These are phyloP conservation scores for Yponomeuta malinellus DNA, from an alignment of 2,888 invertebrate genomes.

Conservation along the genomic window DNA sequence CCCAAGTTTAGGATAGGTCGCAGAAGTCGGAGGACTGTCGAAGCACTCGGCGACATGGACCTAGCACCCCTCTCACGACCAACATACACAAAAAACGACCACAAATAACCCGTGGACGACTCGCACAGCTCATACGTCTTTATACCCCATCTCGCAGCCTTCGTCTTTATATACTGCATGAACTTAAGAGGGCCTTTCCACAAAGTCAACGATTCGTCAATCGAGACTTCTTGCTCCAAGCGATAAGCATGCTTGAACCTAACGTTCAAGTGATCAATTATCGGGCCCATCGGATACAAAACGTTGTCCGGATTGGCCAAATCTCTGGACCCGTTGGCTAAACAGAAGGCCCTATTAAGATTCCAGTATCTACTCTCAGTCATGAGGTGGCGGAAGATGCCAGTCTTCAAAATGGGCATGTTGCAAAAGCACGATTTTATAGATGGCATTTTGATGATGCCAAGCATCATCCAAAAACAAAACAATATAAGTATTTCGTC, in stretches of 20 bases:
- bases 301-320: slow-evolving; percentile 19
- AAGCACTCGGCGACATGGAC: too few relatives aligned
- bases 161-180: slow-evolving; percentile 13
- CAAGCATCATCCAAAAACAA: slow-evolving; percentile 16
- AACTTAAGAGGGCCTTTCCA: slow-evolving; percentile 9
- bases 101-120: slow-evolving; percentile 13
- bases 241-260: too few relatives aligned
- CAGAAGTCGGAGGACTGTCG: slow-evolving; percentile 6
- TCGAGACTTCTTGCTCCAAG: not conserved
- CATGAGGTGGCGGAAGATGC: slow-evolving; percentile 4
- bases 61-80: not conserved
- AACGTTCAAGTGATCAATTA: slow-evolving; percentile 8
- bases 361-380: not conserved
- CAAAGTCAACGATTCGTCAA: slow-evolving; percentile 14
- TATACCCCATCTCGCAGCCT: slow-evolving; percentile 13
- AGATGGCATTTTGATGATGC: slow-evolving; percentile 10
- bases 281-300: slow-evolving; percentile 12
- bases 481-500: slow-evolving; percentile 20
- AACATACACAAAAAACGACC: slow-evolving; percentile 13
- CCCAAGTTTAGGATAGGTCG: slow-evolving; percentile 3
- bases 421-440: slow-evolving; percentile 10
- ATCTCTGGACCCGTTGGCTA: slow-evolving; percentile 26
- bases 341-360: slow-evolving; percentile 16
- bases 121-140: slow-evolving; percentile 16
- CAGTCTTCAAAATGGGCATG: slow-evolving; percentile 1